These are phyloP conservation scores for Galerucella calmariensis DNA, from an alignment of 2,888 invertebrate genomes.

Conservation along the genomic window DNA sequence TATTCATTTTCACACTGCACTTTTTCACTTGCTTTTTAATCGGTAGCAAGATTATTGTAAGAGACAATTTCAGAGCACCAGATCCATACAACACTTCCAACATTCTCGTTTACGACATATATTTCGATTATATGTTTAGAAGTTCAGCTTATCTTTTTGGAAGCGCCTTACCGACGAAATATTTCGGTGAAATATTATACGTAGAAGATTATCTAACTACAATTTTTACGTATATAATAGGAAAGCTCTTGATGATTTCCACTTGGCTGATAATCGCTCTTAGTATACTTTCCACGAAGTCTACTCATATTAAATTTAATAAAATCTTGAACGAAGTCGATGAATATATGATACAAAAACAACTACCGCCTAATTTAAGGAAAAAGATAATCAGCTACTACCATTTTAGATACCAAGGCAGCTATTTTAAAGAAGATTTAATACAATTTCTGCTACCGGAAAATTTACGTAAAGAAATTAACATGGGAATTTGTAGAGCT, in stretches of 20 bases:
- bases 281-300: slow-evolving; percentile 44
- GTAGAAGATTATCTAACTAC: slow-evolving; percentile 37
- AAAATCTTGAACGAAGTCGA: slow-evolving; percentile 62
- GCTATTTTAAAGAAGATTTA: slow-evolving; percentile 62
- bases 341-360: slow-evolving; percentile 62
- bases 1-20: not conserved
- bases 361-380: slow-evolving; percentile 60
- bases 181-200: not conserved
- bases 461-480: slow-evolving; percentile 54
- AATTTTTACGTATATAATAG: slow-evolving; percentile 41
- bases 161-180: not conserved
- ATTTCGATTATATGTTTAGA: slow-evolving; percentile 4
- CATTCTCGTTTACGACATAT: not conserved
- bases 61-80: not conserved
- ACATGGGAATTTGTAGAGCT: slow-evolving; percentile 68
- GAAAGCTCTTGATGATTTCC: slow-evolving; percentile 41
- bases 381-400: slow-evolving; percentile 61
- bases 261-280: slow-evolving; percentile 42
- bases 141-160: slow-evolving; percentile 7
- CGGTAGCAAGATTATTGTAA: not conserved
- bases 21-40: slow-evolving; percentile 9
- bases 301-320: slow-evolving; percentile 62
- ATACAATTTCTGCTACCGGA: slow-evolving; percentile 49
- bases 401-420: slow-evolving; percentile 61
- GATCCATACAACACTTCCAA: slow-evolving; percentile 12